Percentiles rank a stretch among this genome's conserved stretches.
Conservation (phyloP, 2,113 vertebrate genomes). For the Chauna torquata region DNA sequence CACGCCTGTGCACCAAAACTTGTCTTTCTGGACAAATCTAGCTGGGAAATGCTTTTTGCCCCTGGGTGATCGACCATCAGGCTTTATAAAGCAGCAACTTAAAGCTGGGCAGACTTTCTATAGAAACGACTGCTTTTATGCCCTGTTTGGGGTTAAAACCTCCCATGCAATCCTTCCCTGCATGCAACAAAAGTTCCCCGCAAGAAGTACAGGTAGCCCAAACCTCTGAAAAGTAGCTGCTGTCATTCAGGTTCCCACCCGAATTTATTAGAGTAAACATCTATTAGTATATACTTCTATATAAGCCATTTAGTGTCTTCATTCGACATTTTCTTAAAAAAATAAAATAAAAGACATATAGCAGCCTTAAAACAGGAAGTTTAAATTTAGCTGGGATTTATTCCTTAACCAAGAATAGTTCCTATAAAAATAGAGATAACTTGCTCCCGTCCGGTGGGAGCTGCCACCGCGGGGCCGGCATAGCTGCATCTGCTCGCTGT, state of each 20-base stretch:
- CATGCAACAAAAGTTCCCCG: not conserved
- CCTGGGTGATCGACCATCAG: not conserved
- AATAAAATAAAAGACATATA: not conserved
- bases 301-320: not conserved
- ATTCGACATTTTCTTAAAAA: not conserved
- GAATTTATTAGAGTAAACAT: not conserved
- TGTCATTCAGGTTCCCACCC: not conserved
- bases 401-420: constrained; percentile 12
- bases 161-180: not conserved
- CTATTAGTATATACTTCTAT: not conserved
- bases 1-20: not conserved
- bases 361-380: constrained; percentile 44
- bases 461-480: not conserved
- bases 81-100: not conserved
- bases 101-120: not conserved
- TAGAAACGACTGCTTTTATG: not conserved
- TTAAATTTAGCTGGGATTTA: constrained; percentile 63
- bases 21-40: not conserved
- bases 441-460: not conserved
- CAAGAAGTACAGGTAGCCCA: not conserved
- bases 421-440: constrained; percentile 55
- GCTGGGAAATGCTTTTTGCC: not conserved
- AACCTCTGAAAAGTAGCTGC: not conserved
- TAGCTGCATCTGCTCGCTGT: not conserved
- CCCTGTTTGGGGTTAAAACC: not conserved